Base-by-base conservation (phyloP, 2,113 vertebrate genomes). In the Shinisaurus crocodilurus region DNA sequence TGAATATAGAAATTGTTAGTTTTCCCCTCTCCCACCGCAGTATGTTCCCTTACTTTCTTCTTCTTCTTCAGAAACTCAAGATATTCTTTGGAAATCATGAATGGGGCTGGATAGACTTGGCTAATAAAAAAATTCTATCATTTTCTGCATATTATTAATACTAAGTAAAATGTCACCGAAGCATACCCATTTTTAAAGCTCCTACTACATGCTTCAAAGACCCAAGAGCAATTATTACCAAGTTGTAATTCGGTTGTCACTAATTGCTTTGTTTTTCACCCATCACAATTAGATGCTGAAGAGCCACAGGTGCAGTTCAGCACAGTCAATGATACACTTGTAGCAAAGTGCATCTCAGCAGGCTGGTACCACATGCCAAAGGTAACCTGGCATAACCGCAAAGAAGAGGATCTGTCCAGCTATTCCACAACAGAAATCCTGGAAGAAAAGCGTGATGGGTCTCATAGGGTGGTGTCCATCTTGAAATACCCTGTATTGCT, bases 271-370 rank as follows among this genome's bases (percentile, higher is more conserved):
- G 90, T 95, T 95, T 79, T 94, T 90, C 92, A 85, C 85, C 25
- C 50, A 40, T 86, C 27, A 43, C 29, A 67, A 70, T 63, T 85
- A 95, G 95, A 95, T 90, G 94, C 92, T 70, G 95, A 96, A 93
- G 94, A 95, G 90, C 94, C 95, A 5, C 94, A 94, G 84, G 93
- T 96, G 76, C 60, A 69, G n/a, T 94, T 95, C 77, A 92, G 69
- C 65, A 94, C 86, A 67, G 85, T 88, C 23, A 89, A 93, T 76
- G 91, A 96, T 79, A 75, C 88, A 40, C 82, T 92, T 0, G 65
- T 95, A 25, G 94, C 86, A 63, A 93, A 69, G 0, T 95, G 95
- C 13, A 34, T 94, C 81, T 96, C 94, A 37, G 80, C 90, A 8
- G 94, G 92, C 85, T 96, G 93, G 92, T 94, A 95, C 65, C 90